Percentiles rank a stretch among this genome's conserved stretches.
Evolutionary conservation across 2,113 vertebrate genomes (phyloP).

Genomic region (Apistogramma diplotaenia): DNA sequence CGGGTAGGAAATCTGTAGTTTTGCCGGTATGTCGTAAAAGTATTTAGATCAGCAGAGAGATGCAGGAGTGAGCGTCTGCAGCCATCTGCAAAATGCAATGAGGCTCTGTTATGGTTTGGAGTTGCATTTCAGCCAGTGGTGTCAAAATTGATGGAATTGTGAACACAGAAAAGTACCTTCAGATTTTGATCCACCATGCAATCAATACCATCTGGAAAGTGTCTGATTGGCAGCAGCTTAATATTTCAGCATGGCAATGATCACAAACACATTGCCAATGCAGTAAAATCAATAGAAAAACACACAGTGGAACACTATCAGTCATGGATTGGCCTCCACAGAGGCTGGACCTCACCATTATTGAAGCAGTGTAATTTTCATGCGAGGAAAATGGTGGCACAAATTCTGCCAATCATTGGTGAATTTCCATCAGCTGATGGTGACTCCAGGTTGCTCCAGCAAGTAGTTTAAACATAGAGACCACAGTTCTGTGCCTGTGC

Average conservation of each 20-base stretch:
- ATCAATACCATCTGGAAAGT: too few relatives aligned
- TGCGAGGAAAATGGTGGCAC: not conserved
- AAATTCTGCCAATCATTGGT: not conserved
- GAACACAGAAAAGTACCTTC: too few relatives aligned
- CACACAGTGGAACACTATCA: not conserved
- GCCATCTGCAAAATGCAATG: too few relatives aligned
- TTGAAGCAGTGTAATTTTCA: not conserved
- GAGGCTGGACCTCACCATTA: not conserved
- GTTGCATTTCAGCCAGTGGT: too few relatives aligned
- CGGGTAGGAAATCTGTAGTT: not conserved
- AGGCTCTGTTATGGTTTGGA: too few relatives aligned
- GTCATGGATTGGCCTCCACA: not conserved
- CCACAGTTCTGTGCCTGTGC: not conserved
- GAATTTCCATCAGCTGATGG: not conserved
- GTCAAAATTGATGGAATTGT: too few relatives aligned
- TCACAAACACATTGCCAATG: not conserved
- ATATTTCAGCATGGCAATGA: not conserved
- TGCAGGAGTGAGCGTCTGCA: not conserved
- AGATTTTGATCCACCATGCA: too few relatives aligned
- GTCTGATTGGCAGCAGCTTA: not conserved
- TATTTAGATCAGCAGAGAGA: not conserved
- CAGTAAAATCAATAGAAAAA: not conserved
- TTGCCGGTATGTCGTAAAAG: not conserved
- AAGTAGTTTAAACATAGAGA: not conserved
- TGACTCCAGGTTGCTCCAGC: not conserved